These are phyloP conservation scores for Frankliniella intonsa DNA, from an alignment of 2,888 invertebrate species.

Conservation along the genomic window DNA sequence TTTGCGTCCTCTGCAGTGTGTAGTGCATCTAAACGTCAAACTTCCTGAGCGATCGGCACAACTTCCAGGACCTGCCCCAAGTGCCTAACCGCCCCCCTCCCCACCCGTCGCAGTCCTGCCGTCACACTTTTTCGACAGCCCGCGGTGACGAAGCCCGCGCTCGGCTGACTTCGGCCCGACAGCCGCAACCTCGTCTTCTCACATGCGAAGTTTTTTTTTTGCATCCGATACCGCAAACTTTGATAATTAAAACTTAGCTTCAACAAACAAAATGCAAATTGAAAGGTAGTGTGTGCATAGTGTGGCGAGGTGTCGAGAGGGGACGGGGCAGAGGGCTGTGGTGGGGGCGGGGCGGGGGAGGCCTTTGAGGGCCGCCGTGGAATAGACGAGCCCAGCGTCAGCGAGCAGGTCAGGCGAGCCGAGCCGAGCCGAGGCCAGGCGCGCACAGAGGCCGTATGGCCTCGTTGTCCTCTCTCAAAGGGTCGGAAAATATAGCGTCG, in stretches of 20 bases:
- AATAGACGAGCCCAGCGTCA: no score
- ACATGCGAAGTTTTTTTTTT: not conserved
- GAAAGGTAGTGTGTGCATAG: conserved; percentile 2
- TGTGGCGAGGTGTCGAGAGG: not conserved
- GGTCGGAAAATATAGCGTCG: no score
- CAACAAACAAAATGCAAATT: conserved; percentile 22
- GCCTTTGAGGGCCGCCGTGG: not conserved
- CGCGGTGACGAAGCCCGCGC: not conserved
- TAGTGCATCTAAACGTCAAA: not conserved
- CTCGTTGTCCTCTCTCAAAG: no score
- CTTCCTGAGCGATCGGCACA: not conserved
- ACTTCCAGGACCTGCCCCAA: no score
- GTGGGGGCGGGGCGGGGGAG: not conserved
- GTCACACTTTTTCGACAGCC: not conserved
- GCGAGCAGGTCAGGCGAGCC: no score
- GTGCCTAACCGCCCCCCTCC: no score
- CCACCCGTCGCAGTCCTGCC: no score
- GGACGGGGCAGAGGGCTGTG: not conserved
- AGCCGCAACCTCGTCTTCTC: not conserved
- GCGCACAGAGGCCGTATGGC: no score
- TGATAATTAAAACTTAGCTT: conserved; percentile 21
- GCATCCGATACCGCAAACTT: conserved; percentile 10
- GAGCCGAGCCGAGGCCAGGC: no score
- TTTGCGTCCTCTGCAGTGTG: not conserved
- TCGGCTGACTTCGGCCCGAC: not conserved